Base-by-base conservation (phyloP, 2,797 vertebrate species). In the Linurgus olivaceus region DNA sequence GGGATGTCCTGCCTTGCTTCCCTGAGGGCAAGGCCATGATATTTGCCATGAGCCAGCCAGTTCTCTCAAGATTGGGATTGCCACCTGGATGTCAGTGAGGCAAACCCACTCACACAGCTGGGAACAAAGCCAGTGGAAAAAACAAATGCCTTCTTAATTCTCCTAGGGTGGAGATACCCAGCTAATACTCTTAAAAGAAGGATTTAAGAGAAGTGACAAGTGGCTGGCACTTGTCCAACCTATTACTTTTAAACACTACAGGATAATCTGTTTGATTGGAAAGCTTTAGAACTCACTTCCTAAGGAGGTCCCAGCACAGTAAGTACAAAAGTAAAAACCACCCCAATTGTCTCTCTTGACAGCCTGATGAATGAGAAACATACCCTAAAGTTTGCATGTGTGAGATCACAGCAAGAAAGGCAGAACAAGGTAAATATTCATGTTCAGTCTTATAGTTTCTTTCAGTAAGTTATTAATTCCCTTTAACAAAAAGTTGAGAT, bases 1-100 rank as follows among this genome's bases (percentile, higher is more conserved):
- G 28, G 18, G 11, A 10, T 0, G 2, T 18, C 6, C 8, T 24
- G 29, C 33, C 51, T 75, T 2, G 4, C 10, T 72, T 2, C 14
- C 19, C 10, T 0, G 0, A 10, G 15, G 6, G 4, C 1, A 3
- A 74, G n/a, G 6, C 29, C 1, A 1, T 11, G 42, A 20, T 31
- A 54, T 79, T 66, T 31, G n/a, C 52, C 51, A 28, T 59, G 47
- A 40, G 16, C 29, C 21, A 10, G n/a, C 29, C 13, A 4, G 5
- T 38, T 51, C 9, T 66, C 37, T 70, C 58, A 40, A 70, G 47
- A 15, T 1, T 25, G 47, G 74, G 23, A 44, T 51, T 89, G 51
- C 11, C 63, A 59, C 29, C 28, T 75, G 31, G 13, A 33, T 66
- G 47, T 68, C 55, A 19, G n/a, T 21, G 35, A 74, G 38, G 54